These are phyloP conservation scores for Marmota flaviventris DNA, from an alignment of 2,113 vertebrate species.

Conservation along the genomic window DNA sequence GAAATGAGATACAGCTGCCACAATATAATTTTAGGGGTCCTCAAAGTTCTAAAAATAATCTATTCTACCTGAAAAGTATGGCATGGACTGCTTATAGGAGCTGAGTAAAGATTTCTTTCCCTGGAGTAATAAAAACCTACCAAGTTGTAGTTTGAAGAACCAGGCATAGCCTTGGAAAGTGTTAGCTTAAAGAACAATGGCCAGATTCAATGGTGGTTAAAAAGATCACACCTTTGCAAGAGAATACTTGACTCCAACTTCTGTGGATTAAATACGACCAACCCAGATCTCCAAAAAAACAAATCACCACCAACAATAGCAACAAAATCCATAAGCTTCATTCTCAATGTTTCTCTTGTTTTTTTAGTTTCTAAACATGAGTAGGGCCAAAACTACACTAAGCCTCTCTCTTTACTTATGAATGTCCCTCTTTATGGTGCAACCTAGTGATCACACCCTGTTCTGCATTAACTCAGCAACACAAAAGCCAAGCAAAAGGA, in stretches of 20 bases:
- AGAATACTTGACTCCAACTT: not conserved
- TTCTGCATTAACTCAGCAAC: slow-evolving; percentile 8
- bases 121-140: not conserved
- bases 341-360: not conserved
- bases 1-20: not conserved
- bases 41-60: not conserved
- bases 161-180: not conserved
- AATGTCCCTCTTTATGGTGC: not conserved
- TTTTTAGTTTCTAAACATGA: not conserved
- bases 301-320: not conserved
- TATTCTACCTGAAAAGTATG: not conserved
- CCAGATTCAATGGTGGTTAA: not conserved
- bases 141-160: not conserved
- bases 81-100: not conserved
- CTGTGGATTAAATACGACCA: not conserved
- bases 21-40: not conserved
- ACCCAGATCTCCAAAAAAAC: not conserved
- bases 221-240: not conserved
- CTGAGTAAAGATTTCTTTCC: not conserved
- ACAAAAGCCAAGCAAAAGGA: slow-evolving; percentile 59
- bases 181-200: not conserved
- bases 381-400: not conserved
- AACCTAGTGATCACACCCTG: not conserved
- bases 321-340: not conserved
- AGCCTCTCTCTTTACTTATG: not conserved